phyloP scores from a whole-genome alignment of 2,113 vertebrate genomes.

The Ceyx melanurus region DNA sequence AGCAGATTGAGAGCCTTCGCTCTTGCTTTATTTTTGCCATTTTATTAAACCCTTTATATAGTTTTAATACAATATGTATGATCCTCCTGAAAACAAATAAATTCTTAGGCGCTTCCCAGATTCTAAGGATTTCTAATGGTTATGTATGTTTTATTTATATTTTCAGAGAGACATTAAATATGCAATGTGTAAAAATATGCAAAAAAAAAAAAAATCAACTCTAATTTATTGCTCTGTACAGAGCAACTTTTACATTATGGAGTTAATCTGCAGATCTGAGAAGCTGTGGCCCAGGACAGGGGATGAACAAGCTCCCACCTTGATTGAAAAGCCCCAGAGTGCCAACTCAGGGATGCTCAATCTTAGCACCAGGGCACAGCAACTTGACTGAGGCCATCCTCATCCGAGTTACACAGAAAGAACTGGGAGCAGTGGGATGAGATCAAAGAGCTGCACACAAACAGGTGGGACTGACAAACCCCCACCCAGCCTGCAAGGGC shows the following conservation, averaged over 20 bases:
- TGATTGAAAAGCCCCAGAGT: not conserved
- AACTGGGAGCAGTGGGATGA: not conserved
- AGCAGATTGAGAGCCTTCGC: conserved; percentile 53
- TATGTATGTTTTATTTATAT: conserved; percentile 76
- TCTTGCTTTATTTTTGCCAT: conserved; percentile 72
- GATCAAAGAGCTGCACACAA: fast-evolving
- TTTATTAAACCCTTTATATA: conserved; percentile 80
- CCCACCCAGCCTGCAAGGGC: not conserved
- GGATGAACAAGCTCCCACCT: not conserved
- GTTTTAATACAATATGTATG: conserved; percentile 81
- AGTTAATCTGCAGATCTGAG: conserved; percentile 43
- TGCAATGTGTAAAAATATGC: conserved; percentile 46
- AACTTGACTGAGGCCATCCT: fast-evolving
- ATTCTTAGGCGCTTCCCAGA: conserved; percentile 72
- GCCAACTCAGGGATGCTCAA: not conserved
- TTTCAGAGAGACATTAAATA: conserved; percentile 71
- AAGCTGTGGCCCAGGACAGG: not conserved
- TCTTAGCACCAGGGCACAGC: fast-evolving
- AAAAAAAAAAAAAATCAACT: not conserved
- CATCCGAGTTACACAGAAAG: not conserved
- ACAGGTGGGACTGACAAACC: fast-evolving
- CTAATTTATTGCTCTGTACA: conserved; percentile 20
- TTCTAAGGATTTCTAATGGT: conserved; percentile 70
- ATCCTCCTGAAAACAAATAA: conserved; percentile 76
- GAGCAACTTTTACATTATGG: not conserved